phyloP scores from a whole-genome alignment of 2,888 invertebrate genomes.

The Seira musarum region DNA sequence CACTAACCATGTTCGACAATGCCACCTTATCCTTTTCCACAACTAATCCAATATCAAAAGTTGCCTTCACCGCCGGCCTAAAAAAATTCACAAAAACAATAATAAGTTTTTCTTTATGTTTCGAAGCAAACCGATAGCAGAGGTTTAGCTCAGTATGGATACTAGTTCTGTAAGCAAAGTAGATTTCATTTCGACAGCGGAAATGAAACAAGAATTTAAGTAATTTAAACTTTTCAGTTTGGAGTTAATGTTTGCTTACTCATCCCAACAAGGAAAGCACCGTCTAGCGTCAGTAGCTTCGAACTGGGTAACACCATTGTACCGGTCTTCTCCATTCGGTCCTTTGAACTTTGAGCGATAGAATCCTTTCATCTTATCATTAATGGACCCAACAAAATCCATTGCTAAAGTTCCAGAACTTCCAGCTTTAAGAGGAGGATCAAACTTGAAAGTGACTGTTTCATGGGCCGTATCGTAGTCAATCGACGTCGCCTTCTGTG shows the following conservation, averaged over 20 bases:
- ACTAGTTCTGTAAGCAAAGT: too few species aligned
- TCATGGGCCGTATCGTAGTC: conserved; percentile 59
- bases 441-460: conserved; percentile 52
- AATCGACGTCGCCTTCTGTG: conserved; percentile 35
- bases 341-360: conserved; percentile 89
- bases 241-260: conserved; percentile 72
- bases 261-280: conserved; percentile 99
- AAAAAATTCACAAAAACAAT: conserved; percentile 10
- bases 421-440: conserved; percentile 25
- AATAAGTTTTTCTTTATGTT: neutral
- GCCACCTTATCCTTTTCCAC: conserved; percentile 88
- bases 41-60: conserved; percentile 89
- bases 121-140: neutral
- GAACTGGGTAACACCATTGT: conserved; percentile 93
- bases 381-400: conserved; percentile 48
- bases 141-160: too few species aligned
- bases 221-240: too few species aligned
- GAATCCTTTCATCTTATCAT: conserved; percentile 85
- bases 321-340: conserved; percentile 82
- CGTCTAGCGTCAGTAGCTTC: conserved; percentile 91
- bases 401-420: conserved; percentile 40
- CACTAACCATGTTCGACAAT: conserved; percentile 90
- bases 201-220: too few species aligned
- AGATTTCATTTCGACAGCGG: too few species aligned
- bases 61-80: conserved; percentile 91